Evolutionary conservation across 2,888 invertebrate species (phyloP).

Genomic region (Athalia cordata): DNA sequence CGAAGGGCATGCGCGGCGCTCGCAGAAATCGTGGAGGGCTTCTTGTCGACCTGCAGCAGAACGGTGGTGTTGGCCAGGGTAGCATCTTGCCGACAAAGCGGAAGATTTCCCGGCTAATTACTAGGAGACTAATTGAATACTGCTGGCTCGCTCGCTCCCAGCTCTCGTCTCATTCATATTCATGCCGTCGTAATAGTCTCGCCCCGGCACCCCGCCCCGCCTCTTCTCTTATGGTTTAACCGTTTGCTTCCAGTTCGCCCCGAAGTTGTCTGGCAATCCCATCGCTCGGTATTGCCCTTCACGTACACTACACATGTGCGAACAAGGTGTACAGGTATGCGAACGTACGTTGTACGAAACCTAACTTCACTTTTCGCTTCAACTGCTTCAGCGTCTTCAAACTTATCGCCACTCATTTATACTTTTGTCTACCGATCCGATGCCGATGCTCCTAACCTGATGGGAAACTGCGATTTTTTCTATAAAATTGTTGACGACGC

Average conservation of each 20-base stretch:
- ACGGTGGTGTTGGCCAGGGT: constrained; percentile 62
- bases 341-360: neutral
- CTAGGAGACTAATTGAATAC: constrained; percentile 73
- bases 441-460: neutral
- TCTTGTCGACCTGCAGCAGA: constrained; percentile 56
- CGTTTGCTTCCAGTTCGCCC: neutral
- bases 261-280: constrained; percentile 1
- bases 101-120: constrained; percentile 74
- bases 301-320: constrained; percentile 1
- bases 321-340: neutral
- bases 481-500: no score
- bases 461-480: no score
- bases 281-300: constrained; percentile 20
- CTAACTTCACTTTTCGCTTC: constrained; percentile 5
- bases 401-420: neutral
- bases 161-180: constrained; percentile 71
- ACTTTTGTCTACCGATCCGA: neutral
- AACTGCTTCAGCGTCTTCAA: neutral
- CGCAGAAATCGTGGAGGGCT: constrained; percentile 44
- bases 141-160: constrained; percentile 57
- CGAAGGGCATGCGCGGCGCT: constrained; percentile 8
- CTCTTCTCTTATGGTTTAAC: neutral
- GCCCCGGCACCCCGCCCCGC: constrained; percentile 55
- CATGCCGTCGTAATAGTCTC: constrained; percentile 71
- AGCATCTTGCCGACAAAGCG: constrained; percentile 69